Conservation (phyloP, 2,797 vertebrate genomes). For the Spinibarbus caldwelli region DNA sequence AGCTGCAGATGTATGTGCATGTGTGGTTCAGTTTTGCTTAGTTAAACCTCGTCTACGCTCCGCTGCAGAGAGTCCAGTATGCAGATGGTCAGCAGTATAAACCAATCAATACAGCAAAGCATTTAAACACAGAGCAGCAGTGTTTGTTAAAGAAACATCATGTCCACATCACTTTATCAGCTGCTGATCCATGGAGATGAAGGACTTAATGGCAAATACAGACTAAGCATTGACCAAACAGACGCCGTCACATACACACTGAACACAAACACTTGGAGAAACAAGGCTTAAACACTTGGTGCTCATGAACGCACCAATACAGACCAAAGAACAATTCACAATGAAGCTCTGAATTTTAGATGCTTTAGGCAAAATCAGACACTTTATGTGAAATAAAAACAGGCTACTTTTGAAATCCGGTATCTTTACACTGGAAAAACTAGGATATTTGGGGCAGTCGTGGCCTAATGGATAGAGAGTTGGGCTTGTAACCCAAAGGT, state of each 20-base stretch:
- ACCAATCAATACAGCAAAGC: slow-evolving; percentile 41
- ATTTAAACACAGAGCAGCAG: slow-evolving; percentile 33
- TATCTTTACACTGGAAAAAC: neutral
- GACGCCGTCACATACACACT: neutral
- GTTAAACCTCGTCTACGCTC: neutral
- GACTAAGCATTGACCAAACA: slow-evolving; percentile 24
- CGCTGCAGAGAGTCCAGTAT: slow-evolving; percentile 35
- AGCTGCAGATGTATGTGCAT: neutral
- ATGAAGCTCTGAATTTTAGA: neutral
- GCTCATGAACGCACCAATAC: neutral
- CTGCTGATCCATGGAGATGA: slow-evolving; percentile 13
- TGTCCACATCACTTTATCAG: slow-evolving; percentile 13
- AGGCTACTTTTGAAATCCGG: neutral
- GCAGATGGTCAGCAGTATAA: slow-evolving; percentile 43
- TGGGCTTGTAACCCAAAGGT: too few species aligned
- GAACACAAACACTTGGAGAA: neutral
- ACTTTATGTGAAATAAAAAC: neutral
- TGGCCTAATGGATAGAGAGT: too few species aligned
- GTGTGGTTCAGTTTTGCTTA: neutral
- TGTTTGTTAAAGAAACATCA: slow-evolving; percentile 50
- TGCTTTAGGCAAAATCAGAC: neutral
- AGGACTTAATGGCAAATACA: neutral
- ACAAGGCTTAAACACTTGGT: neutral
- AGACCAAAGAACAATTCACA: neutral
- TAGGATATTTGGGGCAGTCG: too few species aligned